phyloP scores from a whole-genome alignment of 2,797 vertebrate genomes.

The Rallus crepitans region DNA sequence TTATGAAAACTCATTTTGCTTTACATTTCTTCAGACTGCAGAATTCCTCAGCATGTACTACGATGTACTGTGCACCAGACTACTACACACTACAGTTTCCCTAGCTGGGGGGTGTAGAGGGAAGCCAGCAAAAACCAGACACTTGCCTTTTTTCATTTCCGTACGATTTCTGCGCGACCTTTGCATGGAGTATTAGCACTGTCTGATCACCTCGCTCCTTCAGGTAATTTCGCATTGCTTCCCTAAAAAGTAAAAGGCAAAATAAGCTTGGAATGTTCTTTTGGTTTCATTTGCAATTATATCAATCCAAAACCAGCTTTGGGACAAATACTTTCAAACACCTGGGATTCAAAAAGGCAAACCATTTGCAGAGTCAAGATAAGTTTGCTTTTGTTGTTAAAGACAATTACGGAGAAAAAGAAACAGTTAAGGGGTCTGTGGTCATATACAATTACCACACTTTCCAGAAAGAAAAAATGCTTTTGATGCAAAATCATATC shows the following conservation, averaged over 20 bases:
- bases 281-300: not conserved
- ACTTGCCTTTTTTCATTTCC: constrained; percentile 96
- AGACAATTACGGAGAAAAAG: not conserved
- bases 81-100: not conserved
- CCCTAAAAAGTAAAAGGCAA: constrained; percentile 82
- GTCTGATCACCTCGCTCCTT: constrained; percentile 99
- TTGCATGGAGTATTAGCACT: constrained; percentile 97
- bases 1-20: not conserved
- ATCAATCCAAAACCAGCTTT: not conserved
- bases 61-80: not conserved
- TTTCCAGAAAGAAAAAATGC: not conserved
- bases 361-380: not conserved
- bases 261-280: not conserved
- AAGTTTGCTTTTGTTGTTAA: not conserved
- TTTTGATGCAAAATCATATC: not conserved
- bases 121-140: not conserved
- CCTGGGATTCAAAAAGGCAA: not conserved
- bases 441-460: not conserved
- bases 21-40: not conserved
- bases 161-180: constrained; percentile 98
- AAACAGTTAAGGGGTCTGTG: not conserved
- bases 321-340: not conserved
- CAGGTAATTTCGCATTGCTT: constrained; percentile 98
- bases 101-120: not conserved
- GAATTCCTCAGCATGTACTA: too few species aligned